These are phyloP conservation scores for Noctua comes DNA, from an alignment of 2,888 invertebrate genomes.

Conservation along the genomic window DNA sequence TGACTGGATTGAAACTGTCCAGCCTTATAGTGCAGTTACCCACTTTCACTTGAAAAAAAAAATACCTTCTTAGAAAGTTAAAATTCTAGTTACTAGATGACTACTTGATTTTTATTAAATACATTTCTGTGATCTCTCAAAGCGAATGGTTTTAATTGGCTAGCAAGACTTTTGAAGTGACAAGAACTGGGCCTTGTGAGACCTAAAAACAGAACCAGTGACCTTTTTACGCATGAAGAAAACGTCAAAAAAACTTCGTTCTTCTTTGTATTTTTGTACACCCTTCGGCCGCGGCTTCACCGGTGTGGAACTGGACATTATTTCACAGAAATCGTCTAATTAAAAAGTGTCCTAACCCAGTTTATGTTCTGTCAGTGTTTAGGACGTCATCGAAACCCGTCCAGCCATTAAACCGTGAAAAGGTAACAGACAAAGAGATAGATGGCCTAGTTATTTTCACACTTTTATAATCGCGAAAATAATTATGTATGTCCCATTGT, in stretches of 20 bases:
- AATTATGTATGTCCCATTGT: neutral
- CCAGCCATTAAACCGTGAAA: neutral
- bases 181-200: neutral
- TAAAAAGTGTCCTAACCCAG: neutral
- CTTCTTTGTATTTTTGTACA: neutral
- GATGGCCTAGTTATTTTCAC: neutral
- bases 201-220: neutral
- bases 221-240: conserved; percentile 1
- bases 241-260: neutral
- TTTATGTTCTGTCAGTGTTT: neutral
- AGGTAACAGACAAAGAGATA: neutral
- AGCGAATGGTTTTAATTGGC: neutral
- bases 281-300: neutral
- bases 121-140: neutral
- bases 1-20: neutral
- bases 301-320: neutral
- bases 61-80: neutral
- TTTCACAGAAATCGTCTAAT: neutral
- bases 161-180: neutral
- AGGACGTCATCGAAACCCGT: neutral
- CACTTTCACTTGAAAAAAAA: neutral
- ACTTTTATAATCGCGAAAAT: neutral
- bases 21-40: neutral
- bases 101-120: neutral
- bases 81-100: neutral